A percentile compares a stretch with the other conserved stretches of the same genome.
Evolutionary conservation across 1,140 invertebrate genomes (phyloP).

Genomic region (Pseudomyrmex concolor): DNA sequence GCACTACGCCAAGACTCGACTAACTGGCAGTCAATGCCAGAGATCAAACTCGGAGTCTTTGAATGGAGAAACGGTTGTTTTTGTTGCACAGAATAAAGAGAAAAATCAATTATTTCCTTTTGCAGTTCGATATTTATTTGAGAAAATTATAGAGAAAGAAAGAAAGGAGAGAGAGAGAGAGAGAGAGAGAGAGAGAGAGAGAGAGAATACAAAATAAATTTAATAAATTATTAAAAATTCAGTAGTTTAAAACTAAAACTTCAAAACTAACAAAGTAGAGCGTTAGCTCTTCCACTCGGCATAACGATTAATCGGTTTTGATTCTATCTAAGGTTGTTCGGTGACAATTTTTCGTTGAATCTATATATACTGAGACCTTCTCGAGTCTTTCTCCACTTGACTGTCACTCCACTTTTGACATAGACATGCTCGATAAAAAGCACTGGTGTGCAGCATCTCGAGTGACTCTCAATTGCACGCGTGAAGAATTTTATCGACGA

Average conservation of each 20-base stretch:
- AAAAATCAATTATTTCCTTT: neutral
- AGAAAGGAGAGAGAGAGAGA: too few relatives aligned
- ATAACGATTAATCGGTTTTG: too few relatives aligned
- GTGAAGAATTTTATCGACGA: neutral
- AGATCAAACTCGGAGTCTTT: conserved; percentile 5
- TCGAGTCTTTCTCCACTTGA: neutral
- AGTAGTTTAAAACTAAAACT: neutral
- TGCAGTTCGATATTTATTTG: neutral
- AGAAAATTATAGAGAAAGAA: neutral
- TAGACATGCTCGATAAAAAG: neutral
- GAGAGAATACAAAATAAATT: too few relatives aligned
- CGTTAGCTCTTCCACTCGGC: too few relatives aligned
- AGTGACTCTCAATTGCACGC: neutral
- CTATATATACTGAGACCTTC: neutral
- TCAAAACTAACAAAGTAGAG: neutral
- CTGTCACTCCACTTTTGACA: neutral
- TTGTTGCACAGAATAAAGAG: neutral
- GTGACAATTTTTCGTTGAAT: conserved; percentile 2
- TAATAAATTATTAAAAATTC: too few relatives aligned
- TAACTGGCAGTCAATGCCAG: conserved; percentile 10
- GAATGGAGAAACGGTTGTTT: conserved; percentile 21
- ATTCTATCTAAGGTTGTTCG: neutral
- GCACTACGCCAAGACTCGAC: neutral
- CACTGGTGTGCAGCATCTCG: neutral
- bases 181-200: too few relatives aligned